These are phyloP conservation scores for Erithacus rubecula DNA, from an alignment of 2,797 vertebrate species.

Conservation along the genomic window DNA sequence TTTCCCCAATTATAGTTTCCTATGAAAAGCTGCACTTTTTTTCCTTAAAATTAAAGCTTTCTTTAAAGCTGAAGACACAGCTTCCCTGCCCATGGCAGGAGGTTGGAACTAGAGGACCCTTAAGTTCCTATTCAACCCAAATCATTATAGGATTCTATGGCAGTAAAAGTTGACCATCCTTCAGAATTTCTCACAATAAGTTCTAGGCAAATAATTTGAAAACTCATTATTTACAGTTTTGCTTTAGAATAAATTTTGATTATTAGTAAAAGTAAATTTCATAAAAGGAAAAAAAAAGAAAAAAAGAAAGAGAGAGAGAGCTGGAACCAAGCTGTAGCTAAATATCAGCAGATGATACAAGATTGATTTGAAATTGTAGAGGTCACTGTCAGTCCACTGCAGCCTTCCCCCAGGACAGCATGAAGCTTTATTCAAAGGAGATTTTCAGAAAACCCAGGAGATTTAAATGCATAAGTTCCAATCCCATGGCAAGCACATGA, in stretches of 20 bases:
- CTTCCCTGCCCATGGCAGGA: not conserved
- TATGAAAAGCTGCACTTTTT: not conserved
- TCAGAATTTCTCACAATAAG: not conserved
- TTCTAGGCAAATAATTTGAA: not conserved
- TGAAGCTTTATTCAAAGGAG: conserved; percentile 33
- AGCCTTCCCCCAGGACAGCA: not conserved
- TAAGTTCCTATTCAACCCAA: not conserved
- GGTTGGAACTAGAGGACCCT: not conserved
- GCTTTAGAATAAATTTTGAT: not conserved
- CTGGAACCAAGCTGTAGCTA: not conserved
- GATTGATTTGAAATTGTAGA: not conserved
- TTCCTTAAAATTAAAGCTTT: not conserved
- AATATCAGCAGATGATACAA: not conserved
- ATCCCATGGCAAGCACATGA: not conserved
- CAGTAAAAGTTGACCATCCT: not conserved
- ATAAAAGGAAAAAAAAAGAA: not conserved
- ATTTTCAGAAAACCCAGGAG: not conserved
- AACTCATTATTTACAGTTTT: not conserved
- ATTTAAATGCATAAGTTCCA: conserved; percentile 46
- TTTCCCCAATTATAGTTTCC: not conserved
- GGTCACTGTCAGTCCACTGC: not conserved
- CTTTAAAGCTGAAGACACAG: not conserved
- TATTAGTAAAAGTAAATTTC: not conserved
- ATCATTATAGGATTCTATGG: not conserved
- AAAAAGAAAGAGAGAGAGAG: no score